Evolutionary conservation across 1,140 invertebrate species (phyloP).

Genomic region (Drosophila obscura): DNA sequence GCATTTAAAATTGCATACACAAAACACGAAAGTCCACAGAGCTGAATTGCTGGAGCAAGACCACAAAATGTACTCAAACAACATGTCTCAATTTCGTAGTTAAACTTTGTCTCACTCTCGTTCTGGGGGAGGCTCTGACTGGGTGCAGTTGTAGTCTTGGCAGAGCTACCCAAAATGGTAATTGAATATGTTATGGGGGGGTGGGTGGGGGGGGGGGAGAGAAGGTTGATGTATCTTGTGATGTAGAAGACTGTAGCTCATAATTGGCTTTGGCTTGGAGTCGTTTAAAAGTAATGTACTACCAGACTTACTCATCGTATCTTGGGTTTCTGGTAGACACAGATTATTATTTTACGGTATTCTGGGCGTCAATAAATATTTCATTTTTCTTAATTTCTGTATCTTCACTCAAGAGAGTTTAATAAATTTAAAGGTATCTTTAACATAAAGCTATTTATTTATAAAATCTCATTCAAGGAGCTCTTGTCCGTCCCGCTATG

Average conservation of each 20-base stretch:
- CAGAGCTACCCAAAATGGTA: constrained; percentile 39
- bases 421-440: no score
- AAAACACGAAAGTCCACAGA: constrained; percentile 42
- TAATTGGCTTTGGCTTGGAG: constrained; percentile 40
- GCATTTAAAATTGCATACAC: constrained; percentile 56
- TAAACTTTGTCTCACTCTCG: constrained; percentile 34
- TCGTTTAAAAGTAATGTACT: constrained; percentile 41
- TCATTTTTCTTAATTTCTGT: no score
- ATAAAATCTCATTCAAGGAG: no score
- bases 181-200: constrained; percentile 42
- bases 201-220: constrained; percentile 8
- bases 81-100: constrained; percentile 76
- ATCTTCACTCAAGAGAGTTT: no score
- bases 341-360: no score
- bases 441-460: no score
- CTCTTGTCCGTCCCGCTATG: constrained; percentile 24
- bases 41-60: constrained; percentile 35
- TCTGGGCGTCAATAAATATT: no score
- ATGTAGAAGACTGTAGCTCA: constrained; percentile 25
- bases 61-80: constrained; percentile 78
- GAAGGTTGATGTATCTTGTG: constrained; percentile 13
- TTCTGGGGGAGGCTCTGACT: background rate
- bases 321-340: background rate
- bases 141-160: constrained; percentile 9
- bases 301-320: constrained; percentile 3